Evolutionary conservation across 1,140 invertebrate species (phyloP).

Genomic region (Trichonephila inaurata): DNA sequence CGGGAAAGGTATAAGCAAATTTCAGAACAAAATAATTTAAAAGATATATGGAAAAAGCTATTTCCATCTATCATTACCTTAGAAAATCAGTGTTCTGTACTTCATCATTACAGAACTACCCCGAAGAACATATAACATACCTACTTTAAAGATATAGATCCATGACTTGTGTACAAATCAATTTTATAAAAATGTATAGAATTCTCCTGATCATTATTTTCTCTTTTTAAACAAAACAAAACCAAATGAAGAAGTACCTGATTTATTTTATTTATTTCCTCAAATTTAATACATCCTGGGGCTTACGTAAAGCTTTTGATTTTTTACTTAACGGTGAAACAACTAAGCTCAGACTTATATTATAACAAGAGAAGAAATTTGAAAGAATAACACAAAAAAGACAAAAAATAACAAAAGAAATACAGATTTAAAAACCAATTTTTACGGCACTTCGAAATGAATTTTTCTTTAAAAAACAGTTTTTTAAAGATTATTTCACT

Average conservation of each 20-base stretch:
- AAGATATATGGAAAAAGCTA: too few species aligned
- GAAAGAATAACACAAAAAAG: neutral
- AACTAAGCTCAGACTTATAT: neutral
- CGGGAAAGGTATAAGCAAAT: too few species aligned
- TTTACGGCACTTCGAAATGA: neutral
- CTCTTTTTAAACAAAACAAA: neutral
- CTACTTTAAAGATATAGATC: too few species aligned
- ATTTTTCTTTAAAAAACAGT: neutral
- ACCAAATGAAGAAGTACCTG: neutral
- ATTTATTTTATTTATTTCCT: neutral
- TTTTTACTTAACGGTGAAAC: neutral
- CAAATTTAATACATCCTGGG: neutral
- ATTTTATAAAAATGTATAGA: too few species aligned
- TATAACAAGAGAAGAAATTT: neutral
- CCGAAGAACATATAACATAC: too few species aligned
- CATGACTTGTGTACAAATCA: too few species aligned
- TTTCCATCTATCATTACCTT: too few species aligned
- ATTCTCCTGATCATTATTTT: too few species aligned
- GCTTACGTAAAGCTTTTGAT: neutral
- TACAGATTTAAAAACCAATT: conserved; percentile 12
- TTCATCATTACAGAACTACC: too few species aligned
- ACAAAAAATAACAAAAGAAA: neutral
- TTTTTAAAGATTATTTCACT: neutral
- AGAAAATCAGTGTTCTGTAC: too few species aligned
- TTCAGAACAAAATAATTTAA: too few species aligned